Conservation (phyloP, 2,888 invertebrate genomes). For the Arenicola marina region DNA sequence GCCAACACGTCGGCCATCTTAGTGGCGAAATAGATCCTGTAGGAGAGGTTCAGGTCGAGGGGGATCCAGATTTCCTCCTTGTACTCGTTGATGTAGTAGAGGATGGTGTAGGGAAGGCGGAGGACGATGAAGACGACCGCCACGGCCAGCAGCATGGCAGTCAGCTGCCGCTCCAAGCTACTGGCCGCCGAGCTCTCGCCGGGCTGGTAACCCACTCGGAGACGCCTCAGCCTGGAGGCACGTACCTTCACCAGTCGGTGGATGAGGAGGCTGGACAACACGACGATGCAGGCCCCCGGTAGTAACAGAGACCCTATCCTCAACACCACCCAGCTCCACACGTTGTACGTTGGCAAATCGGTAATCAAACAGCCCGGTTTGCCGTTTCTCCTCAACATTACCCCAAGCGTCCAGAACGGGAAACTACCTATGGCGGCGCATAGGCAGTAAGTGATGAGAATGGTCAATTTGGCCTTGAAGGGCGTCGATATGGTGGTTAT, state of each 20-base stretch:
- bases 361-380: not conserved
- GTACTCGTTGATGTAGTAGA: constrained; percentile 10
- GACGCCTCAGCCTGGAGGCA: not conserved
- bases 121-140: constrained; percentile 9
- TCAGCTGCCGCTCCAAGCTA: constrained; percentile 12
- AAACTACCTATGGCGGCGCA: constrained; percentile 35
- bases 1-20: constrained; percentile 1
- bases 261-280: constrained; percentile 12
- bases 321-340: constrained; percentile 1
- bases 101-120: constrained; percentile 14
- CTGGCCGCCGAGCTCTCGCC: not conserved
- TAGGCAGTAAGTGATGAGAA: constrained; percentile 32
- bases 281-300: constrained; percentile 4
- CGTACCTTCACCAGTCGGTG: not conserved
- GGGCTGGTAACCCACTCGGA: not conserved
- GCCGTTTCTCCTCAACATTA: not conserved
- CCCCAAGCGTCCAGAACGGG: constrained; percentile 8
- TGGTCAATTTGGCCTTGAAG: constrained; percentile 29
- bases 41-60: not conserved
- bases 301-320: constrained; percentile 7
- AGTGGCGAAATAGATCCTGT: not conserved
- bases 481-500: constrained; percentile 33
- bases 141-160: constrained; percentile 16
- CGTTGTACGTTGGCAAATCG: too few relatives aligned
- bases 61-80: not conserved